Evolutionary conservation across 2,888 invertebrate species (phyloP).

Genomic region (Eupithecia tripunctaria): DNA sequence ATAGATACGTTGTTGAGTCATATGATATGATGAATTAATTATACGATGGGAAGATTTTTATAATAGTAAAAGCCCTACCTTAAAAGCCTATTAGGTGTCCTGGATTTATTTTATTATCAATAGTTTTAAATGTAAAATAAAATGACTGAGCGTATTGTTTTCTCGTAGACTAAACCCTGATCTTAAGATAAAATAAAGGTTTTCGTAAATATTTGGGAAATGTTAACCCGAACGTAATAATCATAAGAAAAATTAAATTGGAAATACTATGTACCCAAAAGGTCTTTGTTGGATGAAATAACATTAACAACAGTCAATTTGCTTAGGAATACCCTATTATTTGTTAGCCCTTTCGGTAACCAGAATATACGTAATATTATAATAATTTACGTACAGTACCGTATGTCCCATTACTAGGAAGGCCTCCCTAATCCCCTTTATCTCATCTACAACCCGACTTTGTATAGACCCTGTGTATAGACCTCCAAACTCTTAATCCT

Average conservation of each 20-base stretch:
- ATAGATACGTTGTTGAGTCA: background rate
- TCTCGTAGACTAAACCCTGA: background rate
- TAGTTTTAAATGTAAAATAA: background rate
- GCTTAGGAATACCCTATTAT: background rate
- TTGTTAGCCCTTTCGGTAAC: background rate
- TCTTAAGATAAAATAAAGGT: background rate
- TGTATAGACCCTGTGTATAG: background rate
- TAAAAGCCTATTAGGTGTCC: background rate
- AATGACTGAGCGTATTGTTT: background rate
- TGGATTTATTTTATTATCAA: background rate
- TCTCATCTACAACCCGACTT: background rate
- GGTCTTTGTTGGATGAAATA: background rate
- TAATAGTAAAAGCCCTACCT: background rate
- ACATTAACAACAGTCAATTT: background rate
- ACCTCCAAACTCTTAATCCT: background rate
- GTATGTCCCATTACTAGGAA: background rate
- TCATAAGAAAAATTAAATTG: background rate
- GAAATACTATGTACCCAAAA: background rate
- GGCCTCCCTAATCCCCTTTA: background rate
- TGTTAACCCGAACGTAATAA: background rate
- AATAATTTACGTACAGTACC: background rate
- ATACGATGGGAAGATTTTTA: too few species aligned
- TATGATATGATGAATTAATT: too few species aligned
- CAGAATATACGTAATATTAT: background rate
- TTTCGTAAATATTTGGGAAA: background rate